Conservation (phyloP, 2,797 vertebrate genomes). For the Sebastes oblongus region DNA sequence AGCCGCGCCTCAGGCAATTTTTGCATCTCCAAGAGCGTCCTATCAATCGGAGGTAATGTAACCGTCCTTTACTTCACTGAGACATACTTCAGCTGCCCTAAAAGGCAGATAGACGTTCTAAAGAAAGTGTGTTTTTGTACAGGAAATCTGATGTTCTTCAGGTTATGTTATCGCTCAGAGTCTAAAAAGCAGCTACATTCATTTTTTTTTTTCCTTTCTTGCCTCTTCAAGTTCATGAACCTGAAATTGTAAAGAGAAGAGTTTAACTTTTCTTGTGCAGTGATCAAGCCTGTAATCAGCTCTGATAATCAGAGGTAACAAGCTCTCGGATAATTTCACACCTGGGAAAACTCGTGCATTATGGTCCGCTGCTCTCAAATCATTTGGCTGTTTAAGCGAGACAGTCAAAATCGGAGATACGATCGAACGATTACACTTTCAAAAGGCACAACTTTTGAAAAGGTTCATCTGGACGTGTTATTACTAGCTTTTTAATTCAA, state of each 20-base stretch:
- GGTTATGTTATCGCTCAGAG: background rate
- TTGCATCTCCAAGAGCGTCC: slow-evolving; percentile 1
- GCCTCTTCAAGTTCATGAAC: background rate
- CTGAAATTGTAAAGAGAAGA: background rate
- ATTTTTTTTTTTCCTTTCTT: background rate
- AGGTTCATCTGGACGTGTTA: background rate
- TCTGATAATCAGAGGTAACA: slow-evolving; percentile 2
- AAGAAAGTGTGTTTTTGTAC: background rate
- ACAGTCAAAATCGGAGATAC: background rate
- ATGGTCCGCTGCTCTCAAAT: background rate
- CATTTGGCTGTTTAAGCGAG: background rate
- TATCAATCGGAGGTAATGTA: background rate
- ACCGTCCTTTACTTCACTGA: background rate
- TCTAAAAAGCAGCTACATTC: background rate
- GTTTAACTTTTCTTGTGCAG: background rate
- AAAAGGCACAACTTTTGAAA: background rate
- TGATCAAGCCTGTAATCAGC: background rate
- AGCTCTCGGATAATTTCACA: background rate
- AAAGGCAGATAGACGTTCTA: background rate
- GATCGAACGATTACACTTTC: background rate
- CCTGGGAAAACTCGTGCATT: background rate
- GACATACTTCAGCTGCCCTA: background rate
- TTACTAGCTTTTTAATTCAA: slow-evolving; percentile 27
- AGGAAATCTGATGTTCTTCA: background rate
- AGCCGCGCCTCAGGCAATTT: background rate